phyloP scores from a whole-genome alignment of 1,140 invertebrate species.

The Drosophila paulistorum region DNA sequence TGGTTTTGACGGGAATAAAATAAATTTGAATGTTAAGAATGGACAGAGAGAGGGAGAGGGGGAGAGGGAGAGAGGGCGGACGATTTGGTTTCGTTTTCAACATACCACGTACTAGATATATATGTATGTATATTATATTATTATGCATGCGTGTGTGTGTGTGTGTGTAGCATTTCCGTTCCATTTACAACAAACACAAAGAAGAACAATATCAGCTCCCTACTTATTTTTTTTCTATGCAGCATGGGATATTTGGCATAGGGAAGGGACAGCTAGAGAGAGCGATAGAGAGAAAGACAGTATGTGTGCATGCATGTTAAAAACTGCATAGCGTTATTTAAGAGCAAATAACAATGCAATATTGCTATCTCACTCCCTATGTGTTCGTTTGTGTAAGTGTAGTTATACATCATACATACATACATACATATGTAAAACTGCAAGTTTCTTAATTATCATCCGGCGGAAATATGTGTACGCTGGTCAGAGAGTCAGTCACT shows the following conservation, averaged over 20 bases:
- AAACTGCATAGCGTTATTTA: slow-evolving; percentile 17
- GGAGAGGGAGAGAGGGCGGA: no score
- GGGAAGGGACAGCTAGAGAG: no score
- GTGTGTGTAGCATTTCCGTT: slow-evolving; percentile 36
- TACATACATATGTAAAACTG: not conserved
- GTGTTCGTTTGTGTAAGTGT: slow-evolving; percentile 7
- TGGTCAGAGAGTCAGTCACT: not conserved
- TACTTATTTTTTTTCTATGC: no score
- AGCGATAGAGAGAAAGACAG: not conserved
- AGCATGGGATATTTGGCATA: no score
- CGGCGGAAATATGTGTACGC: slow-evolving; percentile 37
- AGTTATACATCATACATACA: not conserved
- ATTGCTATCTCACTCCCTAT: not conserved
- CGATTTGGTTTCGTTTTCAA: not conserved
- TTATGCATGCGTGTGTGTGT: not conserved
- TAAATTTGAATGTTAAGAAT: no score
- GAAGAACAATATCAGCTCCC: not conserved
- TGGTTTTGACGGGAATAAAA: no score
- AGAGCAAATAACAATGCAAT: slow-evolving; percentile 18
- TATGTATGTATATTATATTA: not conserved
- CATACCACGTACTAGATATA: slow-evolving; percentile 12
- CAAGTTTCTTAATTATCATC: slow-evolving; percentile 31
- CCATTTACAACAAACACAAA: slow-evolving; percentile 19
- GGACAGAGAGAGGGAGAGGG: no score
- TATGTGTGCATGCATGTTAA: slow-evolving; percentile 20